Percentiles rank a stretch among this genome's conserved stretches.
Conservation (phyloP, 2,888 invertebrate species). For the Odontocerum albicorne region DNA sequence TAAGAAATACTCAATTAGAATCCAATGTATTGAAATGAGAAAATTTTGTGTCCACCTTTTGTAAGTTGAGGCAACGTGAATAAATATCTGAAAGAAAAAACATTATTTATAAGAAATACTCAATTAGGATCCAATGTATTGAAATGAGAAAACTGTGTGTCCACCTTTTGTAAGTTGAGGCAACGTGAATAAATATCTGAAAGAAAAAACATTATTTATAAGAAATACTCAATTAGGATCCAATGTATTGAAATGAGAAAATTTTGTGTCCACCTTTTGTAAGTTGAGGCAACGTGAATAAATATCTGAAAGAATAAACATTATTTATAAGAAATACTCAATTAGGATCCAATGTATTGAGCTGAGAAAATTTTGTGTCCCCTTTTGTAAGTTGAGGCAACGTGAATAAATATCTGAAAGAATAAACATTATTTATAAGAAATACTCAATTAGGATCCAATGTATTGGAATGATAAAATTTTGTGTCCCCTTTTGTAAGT, state of each 20-base stretch:
- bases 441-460: too few species aligned
- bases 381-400: conserved; percentile 25
- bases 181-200: conserved; percentile 28
- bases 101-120: too few species aligned
- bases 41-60: conserved; percentile 25
- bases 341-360: too few species aligned
- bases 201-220: background rate
- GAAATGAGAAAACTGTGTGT: conserved; percentile 18
- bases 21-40: too few species aligned
- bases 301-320: conserved; percentile 23
- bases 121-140: too few species aligned
- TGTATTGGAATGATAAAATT: too few species aligned
- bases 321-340: background rate
- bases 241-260: too few species aligned
- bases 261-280: conserved; percentile 26
- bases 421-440: too few species aligned
- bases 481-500: conserved; percentile 25
- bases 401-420: conserved; percentile 29
- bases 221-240: too few species aligned
- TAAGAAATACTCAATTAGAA: too few species aligned
- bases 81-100: conserved; percentile 24
- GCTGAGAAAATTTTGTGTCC: conserved; percentile 26
- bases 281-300: conserved; percentile 29
- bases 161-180: conserved; percentile 28
- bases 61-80: conserved; percentile 27